phyloP scores from a whole-genome alignment of 2,888 invertebrate genomes.

The Entomobrya proxima region DNA sequence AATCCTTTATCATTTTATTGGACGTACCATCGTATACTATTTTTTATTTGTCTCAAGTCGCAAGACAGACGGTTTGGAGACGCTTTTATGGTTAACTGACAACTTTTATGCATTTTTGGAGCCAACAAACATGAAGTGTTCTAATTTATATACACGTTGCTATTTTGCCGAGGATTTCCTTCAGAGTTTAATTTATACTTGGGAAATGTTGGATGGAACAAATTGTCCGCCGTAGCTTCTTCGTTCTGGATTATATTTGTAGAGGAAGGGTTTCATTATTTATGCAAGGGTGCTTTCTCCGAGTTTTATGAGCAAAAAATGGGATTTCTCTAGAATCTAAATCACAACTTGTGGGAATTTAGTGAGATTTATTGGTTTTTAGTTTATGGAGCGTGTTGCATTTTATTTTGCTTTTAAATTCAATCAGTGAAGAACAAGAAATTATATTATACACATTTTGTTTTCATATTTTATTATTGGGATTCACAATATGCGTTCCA shows the following conservation, averaged over 20 bases:
- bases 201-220: too few species aligned
- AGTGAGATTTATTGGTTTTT: not conserved
- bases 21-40: not conserved
- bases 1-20: not conserved
- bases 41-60: not conserved
- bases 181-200: not conserved
- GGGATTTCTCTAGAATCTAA: not conserved
- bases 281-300: not conserved
- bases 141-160: not conserved
- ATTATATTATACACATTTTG: too few species aligned
- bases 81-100: constrained; percentile 34
- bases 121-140: constrained; percentile 49
- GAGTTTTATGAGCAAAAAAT: not conserved
- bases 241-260: too few species aligned
- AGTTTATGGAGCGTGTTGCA: not conserved
- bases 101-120: constrained; percentile 66
- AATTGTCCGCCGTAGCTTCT: too few species aligned
- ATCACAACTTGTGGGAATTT: not conserved
- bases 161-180: not conserved
- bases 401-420: not conserved
- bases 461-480: too few species aligned
- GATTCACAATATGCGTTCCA: too few species aligned
- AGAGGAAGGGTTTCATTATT: not conserved
- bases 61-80: constrained; percentile 34
- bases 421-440: not conserved